Evolutionary conservation across 2,888 invertebrate species (phyloP), one percentile per base, ranked within the genome.

Genomic region (Micropterix aruncella): DNA sequence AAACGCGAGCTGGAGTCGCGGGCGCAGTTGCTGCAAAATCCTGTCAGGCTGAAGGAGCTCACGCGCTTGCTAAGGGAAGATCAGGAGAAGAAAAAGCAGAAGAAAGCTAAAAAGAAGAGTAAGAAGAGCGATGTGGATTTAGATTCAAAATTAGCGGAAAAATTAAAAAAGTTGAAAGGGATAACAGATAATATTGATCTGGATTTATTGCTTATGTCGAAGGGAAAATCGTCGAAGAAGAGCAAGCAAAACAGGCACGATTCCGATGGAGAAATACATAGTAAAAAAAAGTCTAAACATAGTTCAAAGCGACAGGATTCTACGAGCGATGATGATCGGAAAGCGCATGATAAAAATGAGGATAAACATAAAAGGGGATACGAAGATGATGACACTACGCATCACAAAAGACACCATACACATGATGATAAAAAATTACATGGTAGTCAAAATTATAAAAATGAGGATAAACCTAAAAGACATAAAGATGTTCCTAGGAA

Each of bases 1-100:
- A 87, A 91, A 57, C 78, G 86, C 44, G 94, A 95, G 65, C 80
- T 92, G 58, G 93, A 95, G 57, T 84, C 87, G 0, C 71, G 87
- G 37, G 80, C 83, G 47, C 83, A 88, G 47, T 69, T 96, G 27
- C 61, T 96, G 2, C 87, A 91, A 54, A 96, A 96, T 71, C 95
- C 95, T 1, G 77, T 95, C 0, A 90, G 90, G 61, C 67, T 96
- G 52, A 91, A 90, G 52, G 83, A 85, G 56, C 67, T 96, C 1
- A 80, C 91, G 53, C 80, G 88, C 57, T 70, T 91, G 55, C 76
- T 93, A 48, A 73, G 78, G 55, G 70, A 69, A 41, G 75, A 77
- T 55, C 68, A 74, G 55, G 66, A 67, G 54, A 39, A n/a, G 17
- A 57, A 56, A 48, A 51, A 54, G 18, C 52, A 53, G 48, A 62